A percentile compares a stretch with the other conserved stretches of the same genome.
phyloP scores from a whole-genome alignment of 1,140 invertebrate species.

The Cydia fagiglandana region DNA sequence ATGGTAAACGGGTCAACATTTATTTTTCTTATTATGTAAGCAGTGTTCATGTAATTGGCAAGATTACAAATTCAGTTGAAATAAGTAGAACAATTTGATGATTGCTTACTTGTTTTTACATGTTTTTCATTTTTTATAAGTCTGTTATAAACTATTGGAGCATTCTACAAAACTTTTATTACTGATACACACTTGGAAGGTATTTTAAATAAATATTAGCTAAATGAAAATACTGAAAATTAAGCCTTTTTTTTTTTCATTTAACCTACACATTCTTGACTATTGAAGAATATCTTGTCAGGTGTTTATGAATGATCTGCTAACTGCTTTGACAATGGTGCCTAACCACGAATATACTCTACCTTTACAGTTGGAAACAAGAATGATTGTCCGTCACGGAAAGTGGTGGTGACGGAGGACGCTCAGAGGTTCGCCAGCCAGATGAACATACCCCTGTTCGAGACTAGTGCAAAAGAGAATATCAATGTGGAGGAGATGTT shows the following conservation, averaged over 20 bases:
- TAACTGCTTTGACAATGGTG: too few species aligned
- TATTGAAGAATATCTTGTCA: too few species aligned
- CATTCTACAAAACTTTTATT: too few species aligned
- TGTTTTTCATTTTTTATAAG: neutral
- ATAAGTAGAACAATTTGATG: slow-evolving; percentile 5
- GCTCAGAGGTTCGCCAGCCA: slow-evolving; percentile 97
- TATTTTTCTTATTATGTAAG: slow-evolving; percentile 24
- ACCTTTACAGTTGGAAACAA: slow-evolving; percentile 96
- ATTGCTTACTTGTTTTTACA: neutral
- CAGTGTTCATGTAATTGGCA: slow-evolving; percentile 13
- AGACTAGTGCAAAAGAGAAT: slow-evolving; percentile 99
- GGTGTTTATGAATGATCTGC: too few species aligned
- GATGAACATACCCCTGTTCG: slow-evolving; percentile 98
- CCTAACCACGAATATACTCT: slow-evolving; percentile 35
- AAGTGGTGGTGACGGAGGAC: slow-evolving; percentile 98
- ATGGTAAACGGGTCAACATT: slow-evolving; percentile 24
- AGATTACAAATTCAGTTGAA: neutral
- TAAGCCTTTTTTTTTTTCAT: too few species aligned
- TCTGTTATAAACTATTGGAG: too few species aligned
- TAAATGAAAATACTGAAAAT: too few species aligned
- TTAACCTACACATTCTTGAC: too few species aligned
- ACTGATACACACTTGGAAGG: too few species aligned
- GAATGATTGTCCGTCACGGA: slow-evolving; percentile 97
- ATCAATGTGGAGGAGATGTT: slow-evolving; percentile 98
- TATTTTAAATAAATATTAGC: too few species aligned